Evolutionary conservation across 2,113 vertebrate species (phyloP), one percentile per base, ranked within the genome.

Genomic region (Eretmochelys imbricata): DNA sequence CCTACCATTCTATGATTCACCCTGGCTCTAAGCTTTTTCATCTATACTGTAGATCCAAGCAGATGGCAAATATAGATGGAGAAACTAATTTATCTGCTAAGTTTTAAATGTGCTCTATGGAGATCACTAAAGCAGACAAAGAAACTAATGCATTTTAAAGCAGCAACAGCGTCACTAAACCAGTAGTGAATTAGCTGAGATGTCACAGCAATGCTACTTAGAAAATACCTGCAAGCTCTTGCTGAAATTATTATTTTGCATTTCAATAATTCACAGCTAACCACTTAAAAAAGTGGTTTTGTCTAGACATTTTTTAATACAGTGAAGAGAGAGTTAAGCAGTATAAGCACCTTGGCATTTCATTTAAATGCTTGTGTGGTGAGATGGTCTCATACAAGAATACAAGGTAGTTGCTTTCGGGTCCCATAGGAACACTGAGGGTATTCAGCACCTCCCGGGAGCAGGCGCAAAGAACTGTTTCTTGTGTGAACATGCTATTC

Each of bases 271-370:
- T 89, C 89, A 92, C 54, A 95, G 31, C 5, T 69, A 93, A 59
- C 50, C 72, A 62, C 78, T 88, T 19, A 90, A 93, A 96, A 95
- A 96, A 50, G 91, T 51, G 78, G 80, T 51, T 89, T 82, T 92
- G 97, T 97, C 98, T 98, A 98, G 97, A 98, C 97, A 85, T 98
- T 98, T 94, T 84, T 96, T 98, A 98, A 97, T 97, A 94, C 59
- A 80, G 53, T 72, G 62, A 92, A 94, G 53, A 91, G 24, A 86
- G 84, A 87, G 31, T 86, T 95, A 94, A 95, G 94, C 89, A 92
- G 72, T 79, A 93, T 51, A 90, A 97, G 85, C 89, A 91, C 95
- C 93, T 94, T 93, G 55, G 78, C 54, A 95, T 94, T 96, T 85
- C 54, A 94, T 88, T 97, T 96, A 92, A 92, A 7, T 94, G 62